Evolutionary conservation across 2,888 invertebrate genomes (phyloP), one percentile per base, ranked within the genome.

Genomic region (Erebia palarica): DNA sequence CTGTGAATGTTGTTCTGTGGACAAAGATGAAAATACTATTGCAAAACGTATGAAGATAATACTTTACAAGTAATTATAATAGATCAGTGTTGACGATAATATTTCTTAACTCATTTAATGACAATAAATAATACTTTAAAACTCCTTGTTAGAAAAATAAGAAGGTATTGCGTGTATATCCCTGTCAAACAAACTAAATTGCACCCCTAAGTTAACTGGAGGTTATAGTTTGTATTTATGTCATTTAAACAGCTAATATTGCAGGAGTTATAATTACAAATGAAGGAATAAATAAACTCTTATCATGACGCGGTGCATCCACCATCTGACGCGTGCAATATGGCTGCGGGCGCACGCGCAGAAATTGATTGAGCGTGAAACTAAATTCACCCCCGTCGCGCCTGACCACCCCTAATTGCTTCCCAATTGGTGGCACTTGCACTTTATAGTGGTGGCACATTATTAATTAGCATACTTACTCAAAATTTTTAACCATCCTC

Each of bases 1-100:
- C 98, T 7, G 98, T 98, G 84, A 99, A 99, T 8, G 99, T 99
- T 1, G 99, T 99, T 89, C 99, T 98, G 94, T 4, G 88, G 90
- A 71, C 53, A 72, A 74, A 61, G 63, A 5, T 47, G 13, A 47
- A 47, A 13, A 47, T 47, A 11, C 47, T 47, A 47, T 47, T 47
- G 7, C 36, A 36, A 36, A 36, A 7, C 7, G 7, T 7, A 36
- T 36, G 7, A 36, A 36, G 36, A 36, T 36, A 36, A 36, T 36
- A 7, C 36, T 36, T 36, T 0, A 27, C 27, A 27, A 27, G 4
- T 27, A 3, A 27, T 36, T 36, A 7, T 36, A 7, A 7, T 36
- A 36, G 36, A 36, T 27, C 27, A 1, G 27, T 27, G 36, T 36
- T 36, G 36, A 36, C 36, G 36, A 36, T 36, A 36, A 7, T 36